phyloP scores from a whole-genome alignment of 2,888 invertebrate genomes.

The Beris morrisii region DNA sequence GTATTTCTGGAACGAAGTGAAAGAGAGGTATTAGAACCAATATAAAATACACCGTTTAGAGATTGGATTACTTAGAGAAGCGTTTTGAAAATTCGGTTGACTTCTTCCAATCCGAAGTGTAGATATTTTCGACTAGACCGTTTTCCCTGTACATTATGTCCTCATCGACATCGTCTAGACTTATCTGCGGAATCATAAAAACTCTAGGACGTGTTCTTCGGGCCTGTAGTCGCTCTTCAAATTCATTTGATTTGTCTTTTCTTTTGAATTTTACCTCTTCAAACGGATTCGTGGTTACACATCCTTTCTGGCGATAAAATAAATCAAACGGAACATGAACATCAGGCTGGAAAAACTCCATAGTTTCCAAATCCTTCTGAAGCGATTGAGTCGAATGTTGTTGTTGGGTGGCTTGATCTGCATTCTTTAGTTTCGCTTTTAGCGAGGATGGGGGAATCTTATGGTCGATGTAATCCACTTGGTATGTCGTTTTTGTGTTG shows the following conservation, averaged over 20 bases:
- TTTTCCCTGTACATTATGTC: slow-evolving; percentile 38
- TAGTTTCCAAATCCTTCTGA: slow-evolving; percentile 39
- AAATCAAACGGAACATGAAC: slow-evolving; percentile 40
- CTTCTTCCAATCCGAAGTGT: slow-evolving; percentile 42
- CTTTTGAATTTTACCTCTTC: slow-evolving; percentile 33
- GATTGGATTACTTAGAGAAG: background rate
- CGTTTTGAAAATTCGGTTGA: slow-evolving; percentile 20
- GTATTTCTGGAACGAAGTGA: slow-evolving; percentile 1
- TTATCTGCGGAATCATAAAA: slow-evolving; percentile 41
- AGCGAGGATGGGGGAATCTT: background rate
- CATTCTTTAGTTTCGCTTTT: background rate
- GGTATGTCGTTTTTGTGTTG: slow-evolving; percentile 14
- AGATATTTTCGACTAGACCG: slow-evolving; percentile 40
- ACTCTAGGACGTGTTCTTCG: slow-evolving; percentile 37
- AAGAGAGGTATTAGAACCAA: background rate
- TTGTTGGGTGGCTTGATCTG: background rate
- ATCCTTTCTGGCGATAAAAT: slow-evolving; percentile 36
- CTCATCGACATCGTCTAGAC: slow-evolving; percentile 40
- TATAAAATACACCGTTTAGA: background rate
- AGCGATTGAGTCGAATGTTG: background rate
- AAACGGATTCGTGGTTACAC: slow-evolving; percentile 38
- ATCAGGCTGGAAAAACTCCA: slow-evolving; percentile 37
- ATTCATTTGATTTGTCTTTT: slow-evolving; percentile 37
- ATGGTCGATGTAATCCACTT: slow-evolving; percentile 10
- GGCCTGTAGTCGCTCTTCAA: slow-evolving; percentile 36